Evolutionary conservation across 2,113 vertebrate genomes (phyloP), one percentile per base, ranked within the genome.

Genomic region (Lontra canadensis): DNA sequence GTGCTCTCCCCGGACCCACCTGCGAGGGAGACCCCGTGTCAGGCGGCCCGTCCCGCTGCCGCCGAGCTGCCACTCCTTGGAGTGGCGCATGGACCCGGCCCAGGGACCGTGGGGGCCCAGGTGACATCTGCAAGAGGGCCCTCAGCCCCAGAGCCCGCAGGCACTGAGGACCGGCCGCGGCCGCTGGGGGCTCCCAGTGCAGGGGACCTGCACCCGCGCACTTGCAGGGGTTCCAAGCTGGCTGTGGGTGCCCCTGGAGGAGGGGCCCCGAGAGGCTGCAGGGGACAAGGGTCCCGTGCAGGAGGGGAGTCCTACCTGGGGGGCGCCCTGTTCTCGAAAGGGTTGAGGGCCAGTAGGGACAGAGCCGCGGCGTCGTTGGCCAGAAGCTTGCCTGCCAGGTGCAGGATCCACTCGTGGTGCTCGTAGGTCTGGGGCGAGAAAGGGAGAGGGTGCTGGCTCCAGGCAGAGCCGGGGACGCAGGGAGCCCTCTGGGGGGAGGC

Each of bases 351-450:
- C 6, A 99, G 97, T 88, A 99, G 98, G 9, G 99, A 99, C 81
- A 99, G 98, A 29, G 98, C 94, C 0, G 94, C 91, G 29, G 99
- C 98, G 4, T 99, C 99, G 2, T 99, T 99, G 74, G 99, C 98
- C 95, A 99, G 98, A 92, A 99, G 99, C 88, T 99, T 99, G 55
- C 99, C 99, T 0, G 99, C 99, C 55, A 99, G 99, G 96, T 99
- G 99, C 97, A 99, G 99, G 89, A 99, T 98, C 99, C 99, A 99
- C 59, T 99, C 99, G 0, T 99, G 99, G 96, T 99, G 99, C 97
- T 99, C 99, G 0, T 99, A 99, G 76, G 99, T 99, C 99, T 99
- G 96, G 7, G 73, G 69, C 18, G 88, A 36, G 31, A 65, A 63
- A 21, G 36, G 71, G 74, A 67, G 0, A 2, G n/a, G 57, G 23